A percentile compares a stretch with the other conserved stretches of the same genome.
Conservation (phyloP, 2,888 invertebrate genomes). For the Lissonota sp. region DNA sequence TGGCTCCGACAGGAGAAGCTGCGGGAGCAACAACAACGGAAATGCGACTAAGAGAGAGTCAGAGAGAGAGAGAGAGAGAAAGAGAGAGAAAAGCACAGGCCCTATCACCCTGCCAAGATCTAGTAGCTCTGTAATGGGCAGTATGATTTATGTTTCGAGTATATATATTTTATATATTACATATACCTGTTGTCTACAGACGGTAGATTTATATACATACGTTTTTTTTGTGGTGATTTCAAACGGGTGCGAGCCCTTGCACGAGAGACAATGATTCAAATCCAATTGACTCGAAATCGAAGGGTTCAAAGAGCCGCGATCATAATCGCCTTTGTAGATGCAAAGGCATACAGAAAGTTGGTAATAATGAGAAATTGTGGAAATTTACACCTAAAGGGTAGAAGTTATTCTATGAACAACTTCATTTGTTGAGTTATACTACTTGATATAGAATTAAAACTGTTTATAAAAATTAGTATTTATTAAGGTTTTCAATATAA, state of each 20-base stretch:
- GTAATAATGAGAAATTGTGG: no score
- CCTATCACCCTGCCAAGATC: conserved; percentile 78
- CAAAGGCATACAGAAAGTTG: no score
- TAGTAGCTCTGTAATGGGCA: conserved; percentile 81
- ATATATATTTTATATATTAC: conserved; percentile 47
- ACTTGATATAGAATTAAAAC: no score
- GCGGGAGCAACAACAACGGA: conserved; percentile 35
- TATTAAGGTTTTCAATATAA: no score
- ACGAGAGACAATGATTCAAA: conserved; percentile 77
- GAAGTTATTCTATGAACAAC: no score
- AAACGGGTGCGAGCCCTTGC: conserved; percentile 73
- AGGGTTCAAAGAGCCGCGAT: conserved; percentile 5
- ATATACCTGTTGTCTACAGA: conserved; percentile 74
- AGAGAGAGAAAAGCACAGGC: conserved; percentile 60
- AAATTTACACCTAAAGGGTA: no score
- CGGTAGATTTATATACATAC: conserved; percentile 14
- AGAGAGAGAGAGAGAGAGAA: conserved; percentile 58
- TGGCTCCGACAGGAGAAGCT: conserved; percentile 54
- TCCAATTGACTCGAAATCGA: conserved; percentile 54
- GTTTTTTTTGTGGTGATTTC: conserved; percentile 72
- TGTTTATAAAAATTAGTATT: no score
- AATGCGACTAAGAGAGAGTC: conserved; percentile 50
- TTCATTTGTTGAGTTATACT: no score
- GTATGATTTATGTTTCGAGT: conserved; percentile 81
- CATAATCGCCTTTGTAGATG: not conserved